Base-by-base conservation (phyloP, 2,113 vertebrate genomes). In the Colossoma macropomum region DNA sequence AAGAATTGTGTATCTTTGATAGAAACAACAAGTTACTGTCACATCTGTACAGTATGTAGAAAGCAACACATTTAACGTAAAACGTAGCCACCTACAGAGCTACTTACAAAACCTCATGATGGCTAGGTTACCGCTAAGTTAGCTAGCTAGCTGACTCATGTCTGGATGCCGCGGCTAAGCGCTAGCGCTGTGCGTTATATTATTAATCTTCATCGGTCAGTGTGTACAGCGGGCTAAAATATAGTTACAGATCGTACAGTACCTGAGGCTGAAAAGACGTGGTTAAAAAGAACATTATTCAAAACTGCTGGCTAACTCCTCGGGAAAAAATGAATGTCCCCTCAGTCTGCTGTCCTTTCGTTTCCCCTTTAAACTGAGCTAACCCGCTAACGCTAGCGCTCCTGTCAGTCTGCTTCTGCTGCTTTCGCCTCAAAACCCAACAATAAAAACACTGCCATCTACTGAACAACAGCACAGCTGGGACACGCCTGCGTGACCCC, bases 241-340 rank as follows among this genome's bases (percentile, higher is more conserved):
- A 15, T 2, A 27, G 8, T 54, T n/a, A 70, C 16, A 27, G 4
- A 52, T 17, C 16, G 6, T 32, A 30, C n/a, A 38, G 32, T 85
- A 85, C 84, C 84, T 85, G 84, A 54, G 84, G 48, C 28, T 85
- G 84, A 38, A 85, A 56, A 9, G 79, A 77, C 12, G 84, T 30
- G 38, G 28, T 62, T 38, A 85, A 38, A 56, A 62, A 77, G 17
- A 81, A 81, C 84, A 85, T 85, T 25, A 21, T 77, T 77, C 12
- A 32, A 17, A 60, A 65, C 30, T 52, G 11, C 23, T 56, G 28
- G 25, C 45, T 79, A 52, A 27, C 45, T 54, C 41, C 12, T 10
- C 54, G 21, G 32, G 4, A 15, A 60, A 56, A 56, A 17, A 9
- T 30, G 9, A 13, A 56, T 0, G 30, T 71, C 66, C 66, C 63